phyloP scores from a whole-genome alignment of 2,113 vertebrate species.

The Catharus bicknelli region DNA sequence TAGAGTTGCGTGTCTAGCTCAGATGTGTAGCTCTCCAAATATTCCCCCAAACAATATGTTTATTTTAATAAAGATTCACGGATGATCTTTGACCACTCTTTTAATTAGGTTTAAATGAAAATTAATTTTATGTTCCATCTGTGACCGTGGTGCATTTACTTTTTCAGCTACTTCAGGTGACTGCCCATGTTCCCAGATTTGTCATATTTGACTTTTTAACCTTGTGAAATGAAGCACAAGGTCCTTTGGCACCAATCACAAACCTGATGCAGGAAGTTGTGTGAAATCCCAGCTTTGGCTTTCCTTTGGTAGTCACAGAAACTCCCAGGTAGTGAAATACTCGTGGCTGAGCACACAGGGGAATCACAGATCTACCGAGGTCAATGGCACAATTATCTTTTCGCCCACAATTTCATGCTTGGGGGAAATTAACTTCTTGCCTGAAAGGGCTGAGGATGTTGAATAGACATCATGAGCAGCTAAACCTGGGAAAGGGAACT shows the following conservation, averaged over 20 bases:
- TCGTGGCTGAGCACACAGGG: background rate
- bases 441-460: background rate
- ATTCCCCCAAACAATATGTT: background rate
- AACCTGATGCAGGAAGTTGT: background rate
- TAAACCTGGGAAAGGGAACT: background rate
- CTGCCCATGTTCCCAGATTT: background rate
- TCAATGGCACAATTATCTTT: background rate
- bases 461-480: background rate
- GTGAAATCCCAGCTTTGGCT: background rate
- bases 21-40: background rate
- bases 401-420: background rate
- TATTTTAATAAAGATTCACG: background rate
- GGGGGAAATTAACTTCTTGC: background rate
- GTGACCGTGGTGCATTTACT: background rate
- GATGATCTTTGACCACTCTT: background rate
- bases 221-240: background rate
- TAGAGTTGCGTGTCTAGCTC: background rate
- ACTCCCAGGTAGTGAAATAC: background rate
- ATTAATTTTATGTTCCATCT: background rate
- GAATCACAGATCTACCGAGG: background rate
- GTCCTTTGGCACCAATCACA: background rate
- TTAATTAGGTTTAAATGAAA: background rate
- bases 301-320: background rate
- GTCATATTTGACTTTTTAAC: background rate
- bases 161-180: background rate